phyloP scores from a whole-genome alignment of 2,113 vertebrate genomes.

The Oxygymnocypris stewartii region DNA sequence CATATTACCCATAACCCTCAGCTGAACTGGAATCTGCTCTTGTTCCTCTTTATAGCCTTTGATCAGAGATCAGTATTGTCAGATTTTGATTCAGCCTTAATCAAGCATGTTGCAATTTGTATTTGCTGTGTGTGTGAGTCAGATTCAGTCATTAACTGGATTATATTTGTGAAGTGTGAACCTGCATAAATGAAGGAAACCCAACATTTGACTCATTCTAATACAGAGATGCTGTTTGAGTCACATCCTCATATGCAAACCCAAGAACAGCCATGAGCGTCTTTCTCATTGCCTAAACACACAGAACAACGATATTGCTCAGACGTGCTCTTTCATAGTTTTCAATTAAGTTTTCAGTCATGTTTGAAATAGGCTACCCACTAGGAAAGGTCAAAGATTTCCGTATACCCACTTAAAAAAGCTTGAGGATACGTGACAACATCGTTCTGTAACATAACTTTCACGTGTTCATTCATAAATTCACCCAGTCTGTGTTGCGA shows the following conservation, averaged over 20 bases:
- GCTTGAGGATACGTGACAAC: too few species aligned
- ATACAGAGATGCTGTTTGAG: conserved; percentile 9
- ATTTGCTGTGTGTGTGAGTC: background rate
- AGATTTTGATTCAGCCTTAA: background rate
- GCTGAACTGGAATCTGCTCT: background rate
- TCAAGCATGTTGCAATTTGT: background rate
- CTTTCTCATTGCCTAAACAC: conserved; percentile 3
- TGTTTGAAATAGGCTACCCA: too few species aligned
- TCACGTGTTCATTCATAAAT: too few species aligned
- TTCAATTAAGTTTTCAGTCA: background rate
- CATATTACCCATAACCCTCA: background rate
- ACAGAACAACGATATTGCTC: background rate
- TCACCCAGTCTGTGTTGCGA: too few species aligned
- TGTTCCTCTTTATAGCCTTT: background rate
- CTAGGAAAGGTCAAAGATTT: too few species aligned
- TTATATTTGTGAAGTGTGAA: background rate
- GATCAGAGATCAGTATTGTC: background rate
- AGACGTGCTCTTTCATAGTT: background rate
- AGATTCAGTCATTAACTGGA: background rate
- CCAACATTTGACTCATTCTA: background rate
- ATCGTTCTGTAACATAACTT: too few species aligned
- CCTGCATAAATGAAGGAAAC: background rate
- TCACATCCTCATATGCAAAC: conserved; percentile 30
- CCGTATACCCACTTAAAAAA: too few species aligned
- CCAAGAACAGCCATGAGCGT: background rate